Conservation (phyloP, 2,888 invertebrate species). For the Ophion ventricosus region DNA sequence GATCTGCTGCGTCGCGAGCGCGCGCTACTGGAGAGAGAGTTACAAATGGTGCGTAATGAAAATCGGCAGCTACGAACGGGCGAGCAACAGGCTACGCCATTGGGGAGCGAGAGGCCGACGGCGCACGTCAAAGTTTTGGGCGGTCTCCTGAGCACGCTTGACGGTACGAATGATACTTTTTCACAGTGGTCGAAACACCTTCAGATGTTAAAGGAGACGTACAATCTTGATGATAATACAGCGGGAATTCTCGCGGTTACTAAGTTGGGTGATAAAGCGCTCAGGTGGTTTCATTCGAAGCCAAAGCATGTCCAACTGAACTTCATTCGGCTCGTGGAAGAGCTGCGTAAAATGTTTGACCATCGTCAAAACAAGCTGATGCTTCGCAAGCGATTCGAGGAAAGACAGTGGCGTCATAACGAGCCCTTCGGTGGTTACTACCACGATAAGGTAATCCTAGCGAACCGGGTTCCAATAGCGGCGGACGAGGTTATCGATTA, state of each 20-base stretch:
- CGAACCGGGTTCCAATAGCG: conserved; percentile 61
- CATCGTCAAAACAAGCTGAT: conserved; percentile 56
- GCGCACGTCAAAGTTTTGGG: conserved; percentile 19
- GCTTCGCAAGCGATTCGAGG: conserved; percentile 66
- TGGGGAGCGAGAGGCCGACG: no score
- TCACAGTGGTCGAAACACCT: conserved; percentile 36
- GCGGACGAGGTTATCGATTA: conserved; percentile 68
- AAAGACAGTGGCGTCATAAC: conserved; percentile 55
- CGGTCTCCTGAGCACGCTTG: conserved; percentile 8
- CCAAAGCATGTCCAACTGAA: conserved; percentile 54
- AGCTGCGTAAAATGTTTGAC: conserved; percentile 65
- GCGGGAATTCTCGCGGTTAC: conserved; percentile 50
- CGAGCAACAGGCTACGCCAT: not conserved
- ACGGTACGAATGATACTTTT: conserved; percentile 20
- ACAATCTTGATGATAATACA: conserved; percentile 29
- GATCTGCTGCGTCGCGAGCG: conserved; percentile 23
- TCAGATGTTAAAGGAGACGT: not conserved
- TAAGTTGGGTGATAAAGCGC: conserved; percentile 54
- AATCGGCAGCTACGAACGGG: conserved; percentile 13
- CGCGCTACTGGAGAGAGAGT: conserved; percentile 15
- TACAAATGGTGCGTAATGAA: conserved; percentile 10
- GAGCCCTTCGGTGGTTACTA: conserved; percentile 66
- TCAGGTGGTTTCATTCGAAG: conserved; percentile 64
- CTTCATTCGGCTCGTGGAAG: conserved; percentile 23
- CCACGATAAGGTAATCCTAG: conserved; percentile 66